Evolutionary conservation across 2,797 vertebrate species (phyloP).

Genomic region (Enteromius afrohamiltoni): DNA sequence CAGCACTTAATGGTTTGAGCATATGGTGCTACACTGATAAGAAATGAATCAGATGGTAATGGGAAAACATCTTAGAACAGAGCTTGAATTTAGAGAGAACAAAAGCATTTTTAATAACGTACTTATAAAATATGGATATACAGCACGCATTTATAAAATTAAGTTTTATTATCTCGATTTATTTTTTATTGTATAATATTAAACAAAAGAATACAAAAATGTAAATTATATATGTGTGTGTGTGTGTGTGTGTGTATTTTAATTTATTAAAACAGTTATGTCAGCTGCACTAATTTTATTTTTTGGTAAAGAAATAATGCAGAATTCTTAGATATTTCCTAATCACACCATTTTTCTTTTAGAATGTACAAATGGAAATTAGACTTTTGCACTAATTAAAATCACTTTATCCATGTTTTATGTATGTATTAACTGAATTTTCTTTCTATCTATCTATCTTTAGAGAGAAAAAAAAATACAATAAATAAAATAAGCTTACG

Average conservation of each 20-base stretch:
- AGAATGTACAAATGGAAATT: background rate
- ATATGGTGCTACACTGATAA: conserved; percentile 26
- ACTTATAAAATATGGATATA: background rate
- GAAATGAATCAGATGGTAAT: conserved; percentile 32
- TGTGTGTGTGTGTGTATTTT: background rate
- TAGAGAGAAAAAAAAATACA: no score
- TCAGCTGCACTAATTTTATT: background rate
- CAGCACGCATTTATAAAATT: background rate
- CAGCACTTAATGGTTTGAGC: conserved; percentile 22
- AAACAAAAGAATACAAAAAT: background rate
- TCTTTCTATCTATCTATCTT: no score
- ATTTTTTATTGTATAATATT: background rate
- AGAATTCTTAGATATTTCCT: background rate
- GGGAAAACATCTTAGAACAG: background rate
- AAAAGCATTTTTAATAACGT: background rate
- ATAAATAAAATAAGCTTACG: background rate
- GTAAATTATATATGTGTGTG: no score
- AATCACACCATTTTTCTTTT: background rate
- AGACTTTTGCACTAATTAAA: background rate
- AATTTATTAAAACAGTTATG: background rate
- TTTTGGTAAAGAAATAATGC: background rate
- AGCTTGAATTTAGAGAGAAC: background rate
- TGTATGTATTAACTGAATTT: no score
- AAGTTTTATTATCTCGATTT: background rate
- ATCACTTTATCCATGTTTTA: background rate